phyloP scores from a whole-genome alignment of 2,888 invertebrate genomes.

The Petrophora chlorosata region DNA sequence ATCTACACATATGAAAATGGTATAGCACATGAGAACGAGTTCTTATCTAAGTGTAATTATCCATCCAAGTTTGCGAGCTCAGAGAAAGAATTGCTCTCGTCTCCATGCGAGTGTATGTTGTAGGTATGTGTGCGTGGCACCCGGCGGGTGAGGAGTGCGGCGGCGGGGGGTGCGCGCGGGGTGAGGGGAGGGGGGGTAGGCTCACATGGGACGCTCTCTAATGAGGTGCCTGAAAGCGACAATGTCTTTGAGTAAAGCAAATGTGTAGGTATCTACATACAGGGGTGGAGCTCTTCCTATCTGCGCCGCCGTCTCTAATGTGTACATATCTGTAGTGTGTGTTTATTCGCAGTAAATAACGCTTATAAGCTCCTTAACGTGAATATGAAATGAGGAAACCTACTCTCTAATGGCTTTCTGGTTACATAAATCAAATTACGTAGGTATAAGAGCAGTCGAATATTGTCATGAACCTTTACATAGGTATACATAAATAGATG shows the following conservation, averaged over 20 bases:
- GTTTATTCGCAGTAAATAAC: slow-evolving; percentile 47
- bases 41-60: slow-evolving; percentile 81
- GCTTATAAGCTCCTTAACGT: slow-evolving; percentile 38
- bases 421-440: slow-evolving; percentile 26
- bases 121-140: slow-evolving; percentile 39
- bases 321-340: slow-evolving; percentile 47
- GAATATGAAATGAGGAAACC: slow-evolving; percentile 35
- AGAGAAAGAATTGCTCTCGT: slow-evolving; percentile 77
- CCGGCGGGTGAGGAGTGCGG: slow-evolving; percentile 40
- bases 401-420: slow-evolving; percentile 34
- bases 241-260: slow-evolving; percentile 83
- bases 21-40: slow-evolving; percentile 61
- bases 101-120: slow-evolving; percentile 51
- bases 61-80: slow-evolving; percentile 78
- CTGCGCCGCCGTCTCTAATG: slow-evolving; percentile 49
- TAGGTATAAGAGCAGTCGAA: slow-evolving; percentile 8
- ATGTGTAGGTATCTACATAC: slow-evolving; percentile 81
- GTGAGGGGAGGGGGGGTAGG: slow-evolving; percentile 64
- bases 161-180: slow-evolving; percentile 42
- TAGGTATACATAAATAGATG: slow-evolving; percentile 1
- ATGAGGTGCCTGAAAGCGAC: slow-evolving; percentile 84
- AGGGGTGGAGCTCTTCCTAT: slow-evolving; percentile 69
- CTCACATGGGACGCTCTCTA: slow-evolving; percentile 83
- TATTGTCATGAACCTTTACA: slow-evolving; percentile 9
- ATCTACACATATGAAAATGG: slow-evolving; percentile 37